Conservation (phyloP, 2,797 vertebrate species). For the Dromococcyx pavoninus region DNA sequence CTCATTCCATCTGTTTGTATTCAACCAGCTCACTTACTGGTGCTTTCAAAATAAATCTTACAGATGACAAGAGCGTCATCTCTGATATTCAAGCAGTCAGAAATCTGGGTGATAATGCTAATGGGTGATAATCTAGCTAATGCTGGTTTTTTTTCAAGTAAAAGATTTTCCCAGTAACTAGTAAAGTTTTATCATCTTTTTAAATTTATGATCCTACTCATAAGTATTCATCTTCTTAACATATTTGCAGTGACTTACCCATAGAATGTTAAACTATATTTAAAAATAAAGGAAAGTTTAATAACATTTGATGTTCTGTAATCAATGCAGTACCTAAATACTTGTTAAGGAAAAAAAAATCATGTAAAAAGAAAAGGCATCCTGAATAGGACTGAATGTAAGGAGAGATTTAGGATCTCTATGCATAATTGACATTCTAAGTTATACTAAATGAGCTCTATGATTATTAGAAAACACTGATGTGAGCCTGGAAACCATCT, state of each 20-base stretch:
- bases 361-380: constrained; percentile 12
- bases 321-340: not conserved
- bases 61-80: not conserved
- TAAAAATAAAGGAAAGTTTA: not conserved
- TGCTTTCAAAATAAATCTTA: not conserved
- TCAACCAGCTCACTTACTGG: not conserved
- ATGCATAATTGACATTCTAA: constrained; percentile 50
- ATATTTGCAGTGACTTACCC: not conserved
- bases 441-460: constrained; percentile 29
- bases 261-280: not conserved
- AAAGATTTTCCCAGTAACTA: not conserved
- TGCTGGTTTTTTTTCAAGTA: not conserved
- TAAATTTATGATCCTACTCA: not conserved
- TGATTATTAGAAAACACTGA: constrained; percentile 25
- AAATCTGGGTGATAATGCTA: not conserved
- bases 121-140: not conserved
- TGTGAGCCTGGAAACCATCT: constrained; percentile 39
- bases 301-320: constrained; percentile 33
- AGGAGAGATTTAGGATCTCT: constrained; percentile 48
- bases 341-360: constrained; percentile 16
- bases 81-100: not conserved
- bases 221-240: not conserved
- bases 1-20: not conserved
- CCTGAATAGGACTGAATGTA: constrained; percentile 36
- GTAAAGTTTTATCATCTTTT: not conserved